These are phyloP conservation scores for Sesia bembeciformis DNA, from an alignment of 2,888 invertebrate genomes.

Conservation along the genomic window DNA sequence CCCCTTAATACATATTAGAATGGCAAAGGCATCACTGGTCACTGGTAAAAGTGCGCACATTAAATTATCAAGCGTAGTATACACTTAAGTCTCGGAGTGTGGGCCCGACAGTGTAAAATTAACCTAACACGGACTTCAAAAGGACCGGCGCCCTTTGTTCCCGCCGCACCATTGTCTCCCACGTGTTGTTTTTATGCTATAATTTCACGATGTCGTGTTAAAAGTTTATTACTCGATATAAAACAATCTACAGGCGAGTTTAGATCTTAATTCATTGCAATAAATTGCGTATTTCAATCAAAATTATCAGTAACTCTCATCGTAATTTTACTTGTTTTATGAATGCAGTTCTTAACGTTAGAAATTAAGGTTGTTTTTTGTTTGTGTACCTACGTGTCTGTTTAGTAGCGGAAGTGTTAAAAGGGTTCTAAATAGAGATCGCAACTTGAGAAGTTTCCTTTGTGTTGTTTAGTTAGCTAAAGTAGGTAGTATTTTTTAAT, in stretches of 20 bases:
- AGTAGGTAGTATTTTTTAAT: too few relatives aligned
- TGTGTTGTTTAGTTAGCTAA: too few relatives aligned
- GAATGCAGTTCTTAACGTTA: too few relatives aligned
- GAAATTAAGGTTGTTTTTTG: too few relatives aligned
- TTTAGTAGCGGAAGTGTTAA: slow-evolving; percentile 52
- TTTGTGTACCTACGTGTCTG: slow-evolving; percentile 5
- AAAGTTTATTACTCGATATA: slow-evolving; percentile 49
- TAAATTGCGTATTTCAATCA: background rate
- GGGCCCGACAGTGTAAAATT: slow-evolving; percentile 45
- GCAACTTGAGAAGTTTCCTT: slow-evolving; percentile 21
- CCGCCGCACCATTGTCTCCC: slow-evolving; percentile 62
- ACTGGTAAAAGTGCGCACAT: background rate
- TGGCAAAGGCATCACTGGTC: too few relatives aligned
- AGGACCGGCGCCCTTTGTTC: slow-evolving; percentile 48
- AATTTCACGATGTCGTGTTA: slow-evolving; percentile 67
- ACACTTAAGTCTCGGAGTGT: slow-evolving; percentile 15
- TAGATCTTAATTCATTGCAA: background rate
- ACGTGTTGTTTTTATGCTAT: slow-evolving; percentile 60
- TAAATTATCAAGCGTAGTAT: slow-evolving; percentile 5
- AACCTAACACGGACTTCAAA: slow-evolving; percentile 51
- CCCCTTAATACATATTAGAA: too few relatives aligned
- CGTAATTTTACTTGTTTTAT: too few relatives aligned
- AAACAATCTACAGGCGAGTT: slow-evolving; percentile 20
- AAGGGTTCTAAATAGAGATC: slow-evolving; percentile 38
- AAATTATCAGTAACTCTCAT: background rate